These are phyloP conservation scores for Pimephales promelas DNA, from an alignment of 2,113 vertebrate species.

Conservation along the genomic window DNA sequence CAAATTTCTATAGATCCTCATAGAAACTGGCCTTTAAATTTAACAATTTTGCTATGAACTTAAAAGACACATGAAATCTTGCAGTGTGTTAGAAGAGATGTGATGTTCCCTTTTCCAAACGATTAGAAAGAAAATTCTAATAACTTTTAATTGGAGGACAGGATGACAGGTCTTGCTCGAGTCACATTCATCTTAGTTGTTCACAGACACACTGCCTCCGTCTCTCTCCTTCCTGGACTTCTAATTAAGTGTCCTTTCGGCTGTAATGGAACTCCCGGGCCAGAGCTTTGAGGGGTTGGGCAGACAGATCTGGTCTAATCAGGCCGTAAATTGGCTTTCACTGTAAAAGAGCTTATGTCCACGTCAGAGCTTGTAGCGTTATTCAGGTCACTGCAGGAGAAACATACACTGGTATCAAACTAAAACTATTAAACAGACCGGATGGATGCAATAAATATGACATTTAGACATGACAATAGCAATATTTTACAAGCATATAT, in stretches of 20 bases:
- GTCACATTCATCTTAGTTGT: neutral
- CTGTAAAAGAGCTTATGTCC: slow-evolving; percentile 78
- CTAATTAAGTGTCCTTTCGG: neutral
- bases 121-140: neutral
- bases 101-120: neutral
- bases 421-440: slow-evolving; percentile 1
- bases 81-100: neutral
- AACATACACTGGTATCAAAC: slow-evolving; percentile 67
- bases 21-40: neutral
- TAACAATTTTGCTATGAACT: neutral
- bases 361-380: slow-evolving; percentile 70
- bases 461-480: neutral
- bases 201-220: neutral
- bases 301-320: slow-evolving; percentile 78
- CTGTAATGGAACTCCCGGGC: neutral
- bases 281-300: slow-evolving; percentile 63
- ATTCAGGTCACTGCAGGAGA: slow-evolving; percentile 73
- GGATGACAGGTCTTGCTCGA: neutral
- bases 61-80: neutral
- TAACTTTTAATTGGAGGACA: neutral
- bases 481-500: neutral
- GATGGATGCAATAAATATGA: neutral
- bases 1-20: neutral
- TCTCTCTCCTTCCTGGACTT: neutral
- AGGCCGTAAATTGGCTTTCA: slow-evolving; percentile 79